These are phyloP conservation scores for Drosophila malerkotliana DNA, from an alignment of 1,140 invertebrate species.

Conservation along the genomic window DNA sequence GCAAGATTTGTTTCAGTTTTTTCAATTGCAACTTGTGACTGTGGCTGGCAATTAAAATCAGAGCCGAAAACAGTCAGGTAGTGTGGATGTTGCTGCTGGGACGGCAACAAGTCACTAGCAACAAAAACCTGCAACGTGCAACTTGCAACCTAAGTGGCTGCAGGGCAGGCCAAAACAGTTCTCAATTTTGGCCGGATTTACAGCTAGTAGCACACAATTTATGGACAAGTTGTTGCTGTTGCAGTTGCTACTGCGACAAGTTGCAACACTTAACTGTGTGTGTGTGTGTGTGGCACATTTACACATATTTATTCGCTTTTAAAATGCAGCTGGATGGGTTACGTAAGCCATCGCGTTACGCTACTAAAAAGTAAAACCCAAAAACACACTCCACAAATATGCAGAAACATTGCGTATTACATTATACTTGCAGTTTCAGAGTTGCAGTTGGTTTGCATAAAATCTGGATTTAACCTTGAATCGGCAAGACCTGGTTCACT, in stretches of 20 bases:
- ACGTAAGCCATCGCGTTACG: constrained; percentile 70
- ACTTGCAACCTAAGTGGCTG: constrained; percentile 16
- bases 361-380: constrained; percentile 21
- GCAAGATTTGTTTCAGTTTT: constrained; percentile 50
- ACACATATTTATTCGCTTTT: constrained; percentile 16
- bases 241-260: constrained; percentile 46
- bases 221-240: constrained; percentile 45
- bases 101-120: too few species aligned
- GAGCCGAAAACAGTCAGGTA: constrained; percentile 23
- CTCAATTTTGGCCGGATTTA: constrained; percentile 57
- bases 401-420: constrained; percentile 45
- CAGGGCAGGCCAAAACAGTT: constrained; percentile 60
- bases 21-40: constrained; percentile 43
- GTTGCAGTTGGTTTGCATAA: constrained; percentile 46
- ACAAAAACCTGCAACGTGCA: neutral
- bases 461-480: constrained; percentile 52
- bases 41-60: constrained; percentile 61
- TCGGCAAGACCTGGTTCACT: neutral
- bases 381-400: constrained; percentile 13
- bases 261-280: constrained; percentile 61
- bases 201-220: constrained; percentile 52
- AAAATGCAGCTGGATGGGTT: constrained; percentile 60
- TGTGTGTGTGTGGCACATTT: constrained; percentile 52
- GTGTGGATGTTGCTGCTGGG: constrained; percentile 5
- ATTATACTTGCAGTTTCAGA: constrained; percentile 34